These are phyloP conservation scores for Amphiduros pacificus DNA, from an alignment of 2,888 invertebrate genomes.

Conservation along the genomic window DNA sequence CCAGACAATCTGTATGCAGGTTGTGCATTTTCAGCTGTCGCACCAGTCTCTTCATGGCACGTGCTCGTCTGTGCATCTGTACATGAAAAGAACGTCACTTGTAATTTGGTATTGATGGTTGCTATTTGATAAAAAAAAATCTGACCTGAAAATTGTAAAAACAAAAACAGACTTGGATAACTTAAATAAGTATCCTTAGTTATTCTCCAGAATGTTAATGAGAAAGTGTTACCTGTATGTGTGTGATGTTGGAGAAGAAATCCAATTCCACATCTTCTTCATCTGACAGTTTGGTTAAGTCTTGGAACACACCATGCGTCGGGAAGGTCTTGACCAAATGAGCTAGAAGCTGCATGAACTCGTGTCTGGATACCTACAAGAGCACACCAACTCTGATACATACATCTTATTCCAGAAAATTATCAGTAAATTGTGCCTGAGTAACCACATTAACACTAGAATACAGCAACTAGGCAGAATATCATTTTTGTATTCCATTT, in stretches of 20 bases:
- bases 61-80: conserved; percentile 81
- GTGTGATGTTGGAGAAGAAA: conserved; percentile 91
- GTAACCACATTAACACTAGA: no score
- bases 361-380: no score
- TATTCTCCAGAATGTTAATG: no score
- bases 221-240: conserved; percentile 62
- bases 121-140: no score
- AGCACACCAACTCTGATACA: no score
- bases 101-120: conserved; percentile 75
- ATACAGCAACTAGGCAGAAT: no score
- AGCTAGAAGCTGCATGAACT: conserved; percentile 78
- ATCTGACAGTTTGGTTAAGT: conserved; percentile 44
- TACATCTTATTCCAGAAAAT: no score
- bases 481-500: no score
- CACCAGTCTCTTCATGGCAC: conserved; percentile 73
- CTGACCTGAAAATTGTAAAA: no score
- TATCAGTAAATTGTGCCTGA: no score
- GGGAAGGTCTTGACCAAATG: conserved; percentile 65
- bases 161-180: no score
- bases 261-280: conserved; percentile 78
- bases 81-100: conserved; percentile 42
- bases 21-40: conserved; percentile 47
- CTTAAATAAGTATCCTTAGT: no score
- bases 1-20: conserved; percentile 66
- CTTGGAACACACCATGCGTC: conserved; percentile 37